phyloP scores from a whole-genome alignment of 1,140 invertebrate genomes.

The Vanessa atalanta region DNA sequence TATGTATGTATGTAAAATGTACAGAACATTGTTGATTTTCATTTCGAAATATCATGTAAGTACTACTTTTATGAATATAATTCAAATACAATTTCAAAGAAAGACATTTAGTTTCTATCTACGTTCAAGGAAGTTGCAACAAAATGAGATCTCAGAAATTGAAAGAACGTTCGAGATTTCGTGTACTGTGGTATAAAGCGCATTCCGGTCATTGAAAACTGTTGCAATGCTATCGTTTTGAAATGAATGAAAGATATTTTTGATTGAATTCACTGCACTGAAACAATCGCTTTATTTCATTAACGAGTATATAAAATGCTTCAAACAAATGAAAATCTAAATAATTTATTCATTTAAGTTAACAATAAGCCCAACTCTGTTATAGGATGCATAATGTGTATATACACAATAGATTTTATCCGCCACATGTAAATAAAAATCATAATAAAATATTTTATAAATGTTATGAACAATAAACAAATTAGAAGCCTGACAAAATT shows the following conservation, averaged over 20 bases:
- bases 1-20: neutral
- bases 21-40: neutral
- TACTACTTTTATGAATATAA: neutral
- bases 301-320: too few relatives aligned
- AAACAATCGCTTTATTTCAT: neutral
- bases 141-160: constrained; percentile 1
- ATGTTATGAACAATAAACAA: too few relatives aligned
- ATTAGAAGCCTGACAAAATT: too few relatives aligned
- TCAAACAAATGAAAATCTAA: too few relatives aligned
- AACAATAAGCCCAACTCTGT: too few relatives aligned
- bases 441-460: too few relatives aligned
- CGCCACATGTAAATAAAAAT: too few relatives aligned
- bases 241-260: constrained; percentile 10
- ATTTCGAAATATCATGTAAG: neutral
- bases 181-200: neutral
- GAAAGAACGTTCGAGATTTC: constrained; percentile 4
- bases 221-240: neutral
- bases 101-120: constrained; percentile 2
- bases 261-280: constrained; percentile 25
- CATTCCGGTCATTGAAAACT: constrained; percentile 4
- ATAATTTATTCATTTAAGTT: too few relatives aligned
- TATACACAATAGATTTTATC: too few relatives aligned
- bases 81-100: constrained; percentile 1
- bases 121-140: neutral
- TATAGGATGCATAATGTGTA: too few relatives aligned